These are phyloP conservation scores for Tenthredo mesomela DNA, from an alignment of 2,888 invertebrate genomes.

Conservation along the genomic window DNA sequence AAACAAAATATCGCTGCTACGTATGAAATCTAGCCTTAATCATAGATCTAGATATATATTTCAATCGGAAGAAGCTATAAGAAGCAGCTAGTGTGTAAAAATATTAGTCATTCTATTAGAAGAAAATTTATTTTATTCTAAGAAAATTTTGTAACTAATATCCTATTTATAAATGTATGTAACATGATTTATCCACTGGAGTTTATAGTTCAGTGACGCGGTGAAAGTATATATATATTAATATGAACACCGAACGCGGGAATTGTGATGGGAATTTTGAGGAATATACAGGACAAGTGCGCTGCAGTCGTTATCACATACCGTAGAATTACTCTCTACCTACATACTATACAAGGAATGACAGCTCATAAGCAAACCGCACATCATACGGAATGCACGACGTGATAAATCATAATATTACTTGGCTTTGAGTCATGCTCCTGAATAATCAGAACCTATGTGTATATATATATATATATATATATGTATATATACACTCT, in stretches of 20 bases:
- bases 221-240: background rate
- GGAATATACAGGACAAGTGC: background rate
- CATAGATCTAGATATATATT: background rate
- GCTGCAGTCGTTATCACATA: background rate
- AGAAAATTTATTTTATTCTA: background rate
- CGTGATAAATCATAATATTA: constrained; percentile 30
- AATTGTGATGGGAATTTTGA: background rate
- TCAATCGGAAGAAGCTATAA: background rate
- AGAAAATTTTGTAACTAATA: background rate
- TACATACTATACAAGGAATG: background rate
- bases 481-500: background rate
- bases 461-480: background rate
- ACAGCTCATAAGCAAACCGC: constrained; percentile 34
- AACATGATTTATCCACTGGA: background rate
- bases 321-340: background rate
- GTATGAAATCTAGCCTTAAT: background rate
- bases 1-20: background rate
- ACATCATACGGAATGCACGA: constrained; percentile 14
- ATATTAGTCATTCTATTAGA: background rate
- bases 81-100: background rate
- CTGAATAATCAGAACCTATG: constrained; percentile 30
- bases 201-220: background rate
- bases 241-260: no score
- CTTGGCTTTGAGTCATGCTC: constrained; percentile 50
- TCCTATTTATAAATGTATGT: no score